These are phyloP conservation scores for Mythimna loreyi DNA, from an alignment of 2,888 invertebrate species.

Conservation along the genomic window DNA sequence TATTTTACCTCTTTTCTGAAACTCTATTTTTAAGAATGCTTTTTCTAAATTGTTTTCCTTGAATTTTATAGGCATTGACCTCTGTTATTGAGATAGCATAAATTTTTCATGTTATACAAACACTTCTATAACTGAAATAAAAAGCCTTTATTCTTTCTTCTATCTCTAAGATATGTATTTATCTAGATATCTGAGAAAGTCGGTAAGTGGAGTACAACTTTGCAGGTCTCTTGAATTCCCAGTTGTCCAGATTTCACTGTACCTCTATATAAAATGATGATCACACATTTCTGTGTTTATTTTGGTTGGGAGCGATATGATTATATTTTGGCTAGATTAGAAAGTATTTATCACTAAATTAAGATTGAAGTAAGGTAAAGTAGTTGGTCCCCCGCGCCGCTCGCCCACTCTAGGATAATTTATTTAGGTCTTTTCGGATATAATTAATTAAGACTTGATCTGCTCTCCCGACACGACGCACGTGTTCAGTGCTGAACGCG, in stretches of 20 bases:
- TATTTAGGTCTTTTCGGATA: slow-evolving; percentile 72
- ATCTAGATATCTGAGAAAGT: too few relatives aligned
- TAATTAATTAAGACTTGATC: slow-evolving; percentile 78
- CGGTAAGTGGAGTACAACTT: too few relatives aligned
- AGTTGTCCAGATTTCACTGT: not conserved
- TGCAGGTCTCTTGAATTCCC: too few relatives aligned
- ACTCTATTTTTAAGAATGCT: too few relatives aligned
- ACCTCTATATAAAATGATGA: slow-evolving; percentile 21
- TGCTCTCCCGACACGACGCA: slow-evolving; percentile 31
- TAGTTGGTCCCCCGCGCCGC: slow-evolving; percentile 54
- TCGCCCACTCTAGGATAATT: slow-evolving; percentile 65
- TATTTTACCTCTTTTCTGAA: too few relatives aligned
- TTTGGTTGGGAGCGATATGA: slow-evolving; percentile 32
- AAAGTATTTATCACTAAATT: slow-evolving; percentile 57
- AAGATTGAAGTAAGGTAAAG: slow-evolving; percentile 46
- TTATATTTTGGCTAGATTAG: slow-evolving; percentile 49
- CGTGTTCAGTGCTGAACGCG: slow-evolving; percentile 20
- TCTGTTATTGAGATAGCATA: too few relatives aligned
- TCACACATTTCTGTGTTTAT: slow-evolving; percentile 17
- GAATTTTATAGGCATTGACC: too few relatives aligned
- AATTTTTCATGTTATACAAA: too few relatives aligned
- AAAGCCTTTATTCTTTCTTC: too few relatives aligned
- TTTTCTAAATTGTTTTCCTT: too few relatives aligned
- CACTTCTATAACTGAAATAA: too few relatives aligned
- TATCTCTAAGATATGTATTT: too few relatives aligned